Base-by-base conservation (phyloP, 1,140 invertebrate genomes). In the Bombus fervidus region DNA sequence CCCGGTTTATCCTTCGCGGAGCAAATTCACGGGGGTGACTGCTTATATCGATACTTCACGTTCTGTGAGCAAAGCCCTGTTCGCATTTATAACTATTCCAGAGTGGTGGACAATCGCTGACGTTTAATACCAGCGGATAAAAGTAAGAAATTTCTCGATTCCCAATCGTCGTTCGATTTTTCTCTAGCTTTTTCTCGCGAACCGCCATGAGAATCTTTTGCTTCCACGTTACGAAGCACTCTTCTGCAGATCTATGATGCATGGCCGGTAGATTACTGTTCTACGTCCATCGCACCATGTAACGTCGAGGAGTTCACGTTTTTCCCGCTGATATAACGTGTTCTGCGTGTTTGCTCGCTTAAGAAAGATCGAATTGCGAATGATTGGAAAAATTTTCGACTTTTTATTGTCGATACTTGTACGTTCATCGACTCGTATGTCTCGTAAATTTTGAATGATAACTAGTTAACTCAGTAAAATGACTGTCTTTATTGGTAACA, bases 101-200 rank as follows among this genome's bases (percentile, higher is more conserved):
- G 64, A 72, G 39, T 28, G 28, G 39, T 77, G 37, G 62, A 79
- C 39, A 47, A 85, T 89, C 81, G 72, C 53, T 69, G 75, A 81
- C 73, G 74, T 68, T 88, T 86, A 88, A 88, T 64, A 81, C 73
- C 62, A 43, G 10, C 39, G 73, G 62, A 80, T 81, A 74, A 89
- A 83, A 83, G 80, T 57, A 59, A 53, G 18, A 53, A 88, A 88
- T 82, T 89, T 74, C 43, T 78, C 75, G 74, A 73, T 84, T 47
- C 41, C 5, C 43, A 43, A 28, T 78, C 25, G n/a, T 6, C 22
- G 25, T 31, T 18, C n/a, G 31, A 66, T 71, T 72, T 57, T 47
- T 41, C 53, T 62, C 41, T 6, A 1, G 10, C 12, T 18, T 64
- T 31, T 82, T 18, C 69, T 6, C 69, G 3, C 37, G 0, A 41